phyloP scores from a whole-genome alignment of 2,797 vertebrate species.

The Typhlichthys subterraneus region DNA sequence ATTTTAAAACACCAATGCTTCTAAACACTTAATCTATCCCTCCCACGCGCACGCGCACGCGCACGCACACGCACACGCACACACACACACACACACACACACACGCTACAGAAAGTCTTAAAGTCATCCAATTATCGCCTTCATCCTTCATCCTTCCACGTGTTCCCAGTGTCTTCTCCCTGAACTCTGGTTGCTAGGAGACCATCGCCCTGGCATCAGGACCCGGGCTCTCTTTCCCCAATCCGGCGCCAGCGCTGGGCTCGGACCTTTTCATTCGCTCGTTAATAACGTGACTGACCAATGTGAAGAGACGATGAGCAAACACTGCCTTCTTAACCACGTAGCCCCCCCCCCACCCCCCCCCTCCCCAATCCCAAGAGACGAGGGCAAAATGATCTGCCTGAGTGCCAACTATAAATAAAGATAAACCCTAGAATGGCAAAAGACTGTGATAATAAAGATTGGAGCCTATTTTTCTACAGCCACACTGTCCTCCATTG shows the following conservation, averaged over 20 bases:
- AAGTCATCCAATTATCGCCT: not conserved
- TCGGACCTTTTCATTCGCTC: slow-evolving; percentile 60
- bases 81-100: not conserved
- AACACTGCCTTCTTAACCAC: slow-evolving; percentile 31
- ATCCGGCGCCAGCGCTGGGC: slow-evolving; percentile 42
- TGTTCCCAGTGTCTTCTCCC: not conserved
- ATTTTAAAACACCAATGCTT: not conserved
- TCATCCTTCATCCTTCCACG: not conserved
- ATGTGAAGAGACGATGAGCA: slow-evolving; percentile 48
- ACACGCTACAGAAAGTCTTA: not conserved
- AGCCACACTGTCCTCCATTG: slow-evolving; percentile 25
- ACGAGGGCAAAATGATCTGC: slow-evolving; percentile 38
- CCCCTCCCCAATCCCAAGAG: too few species aligned
- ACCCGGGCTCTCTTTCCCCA: not conserved
- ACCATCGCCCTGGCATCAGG: slow-evolving; percentile 37
- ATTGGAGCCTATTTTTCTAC: slow-evolving; percentile 53
- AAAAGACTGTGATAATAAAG: slow-evolving; percentile 47
- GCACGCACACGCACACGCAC: not conserved
- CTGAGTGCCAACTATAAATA: slow-evolving; percentile 58
- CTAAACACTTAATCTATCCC: not conserved
- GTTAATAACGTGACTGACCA: slow-evolving; percentile 66
- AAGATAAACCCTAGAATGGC: slow-evolving; percentile 41
- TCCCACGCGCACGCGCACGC: not conserved
- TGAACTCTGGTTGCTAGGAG: slow-evolving; percentile 36
- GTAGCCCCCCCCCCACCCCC: slow-evolving; percentile 24